A percentile compares a stretch with the other conserved stretches of the same genome.
Conservation (phyloP, 2,888 invertebrate species). For the Caenorhabditis wallacei region DNA sequence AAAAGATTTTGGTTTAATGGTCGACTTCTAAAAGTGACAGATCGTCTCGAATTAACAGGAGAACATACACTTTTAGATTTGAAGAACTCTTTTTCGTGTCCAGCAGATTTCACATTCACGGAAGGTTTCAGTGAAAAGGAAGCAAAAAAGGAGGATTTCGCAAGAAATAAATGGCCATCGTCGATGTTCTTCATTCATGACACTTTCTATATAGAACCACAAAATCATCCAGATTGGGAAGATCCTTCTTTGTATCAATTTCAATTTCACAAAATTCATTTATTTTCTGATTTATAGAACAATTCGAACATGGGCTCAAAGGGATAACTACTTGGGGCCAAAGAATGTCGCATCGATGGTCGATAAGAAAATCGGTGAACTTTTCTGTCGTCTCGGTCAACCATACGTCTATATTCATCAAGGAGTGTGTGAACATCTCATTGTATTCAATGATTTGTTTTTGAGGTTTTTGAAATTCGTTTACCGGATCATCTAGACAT, state of each 20-base stretch:
- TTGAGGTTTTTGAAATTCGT: slow-evolving; percentile 42
- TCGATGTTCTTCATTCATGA: slow-evolving; percentile 90
- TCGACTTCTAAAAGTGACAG: slow-evolving; percentile 82
- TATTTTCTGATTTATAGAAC: slow-evolving; percentile 79
- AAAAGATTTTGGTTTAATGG: slow-evolving; percentile 52
- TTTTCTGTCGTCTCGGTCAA: slow-evolving; percentile 87
- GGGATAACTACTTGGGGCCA: slow-evolving; percentile 84
- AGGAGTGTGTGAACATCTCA: slow-evolving; percentile 93
- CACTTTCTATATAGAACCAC: slow-evolving; percentile 89
- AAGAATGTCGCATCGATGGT: slow-evolving; percentile 84
- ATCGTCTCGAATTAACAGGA: slow-evolving; percentile 87
- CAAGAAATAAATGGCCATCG: slow-evolving; percentile 87
- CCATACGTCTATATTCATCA: slow-evolving; percentile 93
- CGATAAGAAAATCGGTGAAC: slow-evolving; percentile 84
- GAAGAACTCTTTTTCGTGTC: slow-evolving; percentile 89
- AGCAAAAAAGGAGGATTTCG: slow-evolving; percentile 57
- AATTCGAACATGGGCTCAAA: slow-evolving; percentile 86
- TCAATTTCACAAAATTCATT: too few species aligned
- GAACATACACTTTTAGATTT: slow-evolving; percentile 88
- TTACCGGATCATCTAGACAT: background rate
- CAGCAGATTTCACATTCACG: slow-evolving; percentile 86
- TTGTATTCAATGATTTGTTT: slow-evolving; percentile 90
- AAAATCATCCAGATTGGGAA: background rate
- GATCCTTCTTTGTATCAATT: slow-evolving; percentile 32
- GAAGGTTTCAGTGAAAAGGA: slow-evolving; percentile 82